Percentiles rank a stretch among this genome's conserved stretches.
phyloP scores from a whole-genome alignment of 2,113 vertebrate species.

The Laterallus jamaicensis region DNA sequence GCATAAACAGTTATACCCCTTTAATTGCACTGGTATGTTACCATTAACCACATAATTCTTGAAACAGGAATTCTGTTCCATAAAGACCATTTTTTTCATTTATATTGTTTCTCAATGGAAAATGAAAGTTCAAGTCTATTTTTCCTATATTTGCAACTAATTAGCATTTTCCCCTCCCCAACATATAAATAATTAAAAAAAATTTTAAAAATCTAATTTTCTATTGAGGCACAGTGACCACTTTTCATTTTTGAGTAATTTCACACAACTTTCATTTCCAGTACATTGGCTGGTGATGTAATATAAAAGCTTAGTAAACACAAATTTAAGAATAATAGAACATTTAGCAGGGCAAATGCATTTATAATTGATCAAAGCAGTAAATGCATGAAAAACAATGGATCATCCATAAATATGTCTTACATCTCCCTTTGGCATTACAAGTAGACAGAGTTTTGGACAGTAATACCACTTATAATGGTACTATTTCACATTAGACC shows the following conservation, averaged over 20 bases:
- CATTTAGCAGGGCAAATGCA: neutral
- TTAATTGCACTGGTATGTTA: neutral
- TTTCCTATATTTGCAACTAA: neutral
- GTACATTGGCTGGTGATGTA: neutral
- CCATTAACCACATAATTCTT: neutral
- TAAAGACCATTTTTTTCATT: neutral
- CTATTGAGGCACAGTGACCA: neutral
- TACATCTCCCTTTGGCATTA: neutral
- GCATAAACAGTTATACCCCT: neutral
- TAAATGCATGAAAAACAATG: neutral
- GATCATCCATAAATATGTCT: neutral
- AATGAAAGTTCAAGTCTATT: neutral
- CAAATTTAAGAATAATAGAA: neutral
- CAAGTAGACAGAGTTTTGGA: neutral
- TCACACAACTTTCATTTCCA: neutral
- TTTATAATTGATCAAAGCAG: neutral
- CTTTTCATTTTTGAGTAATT: neutral
- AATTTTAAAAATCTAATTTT: neutral
- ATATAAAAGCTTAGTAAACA: neutral
- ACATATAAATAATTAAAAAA: neutral
- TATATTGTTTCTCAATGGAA: neutral
- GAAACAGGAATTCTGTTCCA: neutral
- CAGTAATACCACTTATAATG: neutral
- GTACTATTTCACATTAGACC: neutral
- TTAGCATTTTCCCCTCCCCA: neutral